Percentiles rank a stretch among this genome's conserved stretches.
Conservation (phyloP, 2,797 vertebrate species). For the Coluber constrictor region DNA sequence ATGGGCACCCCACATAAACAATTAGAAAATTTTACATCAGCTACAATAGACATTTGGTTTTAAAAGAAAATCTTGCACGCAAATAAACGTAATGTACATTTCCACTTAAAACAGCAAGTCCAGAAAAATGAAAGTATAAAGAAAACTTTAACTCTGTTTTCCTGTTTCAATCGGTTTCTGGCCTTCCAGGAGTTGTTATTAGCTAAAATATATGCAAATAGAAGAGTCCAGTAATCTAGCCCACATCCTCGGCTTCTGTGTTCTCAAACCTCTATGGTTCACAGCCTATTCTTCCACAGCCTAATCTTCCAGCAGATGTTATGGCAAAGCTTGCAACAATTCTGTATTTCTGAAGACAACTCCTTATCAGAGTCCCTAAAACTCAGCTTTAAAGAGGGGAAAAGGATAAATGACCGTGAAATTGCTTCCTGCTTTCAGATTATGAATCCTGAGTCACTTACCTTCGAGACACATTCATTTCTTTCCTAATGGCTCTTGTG, state of each 20-base stretch:
- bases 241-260: no score
- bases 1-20: background rate
- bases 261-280: background rate
- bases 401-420: background rate
- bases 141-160: background rate
- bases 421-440: background rate
- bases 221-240: background rate
- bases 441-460: conserved; percentile 40
- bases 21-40: background rate
- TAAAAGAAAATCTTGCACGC: background rate
- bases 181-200: background rate
- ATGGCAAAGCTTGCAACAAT: background rate
- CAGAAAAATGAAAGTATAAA: background rate
- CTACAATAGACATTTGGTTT: background rate
- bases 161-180: background rate
- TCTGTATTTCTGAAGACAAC: background rate
- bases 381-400: background rate
- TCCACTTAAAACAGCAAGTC: background rate
- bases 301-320: background rate
- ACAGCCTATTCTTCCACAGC: background rate
- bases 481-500: conserved; percentile 9
- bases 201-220: background rate
- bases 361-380: background rate
- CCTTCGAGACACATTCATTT: conserved; percentile 65
- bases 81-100: background rate